Base-by-base conservation (phyloP, 2,888 invertebrate genomes). In the Glyphotaelius pellucidus region DNA sequence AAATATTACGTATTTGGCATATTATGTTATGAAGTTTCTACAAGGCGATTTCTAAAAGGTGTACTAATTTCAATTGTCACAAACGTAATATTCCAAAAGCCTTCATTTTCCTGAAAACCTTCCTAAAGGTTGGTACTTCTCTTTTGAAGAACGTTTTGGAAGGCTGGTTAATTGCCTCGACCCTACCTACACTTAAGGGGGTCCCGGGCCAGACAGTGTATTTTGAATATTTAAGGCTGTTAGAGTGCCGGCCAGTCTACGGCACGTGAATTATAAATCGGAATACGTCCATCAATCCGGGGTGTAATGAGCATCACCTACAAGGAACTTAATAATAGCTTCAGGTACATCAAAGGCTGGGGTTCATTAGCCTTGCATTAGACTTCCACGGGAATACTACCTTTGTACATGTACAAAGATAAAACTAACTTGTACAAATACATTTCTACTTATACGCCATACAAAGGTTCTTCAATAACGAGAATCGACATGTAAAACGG, bases 191-290 rank as follows among this genome's bases (percentile, higher is more conserved):
- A 67, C 52, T 67, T 67, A 67, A 67, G 52, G 52, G 52, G 25
- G 83, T 32, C 35, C 83, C 83, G 15, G 7, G 35, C 31, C 31
- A 35, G 83, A 83, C 32, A 83, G 83, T 32, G 83, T 31, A 83
- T 83, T 83, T 83, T 83, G 83, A 83, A 83, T 83, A 83, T 83
- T 83, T 67, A 83, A 83, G 31, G 83, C 19, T 32, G 35, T 35
- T 19, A 19, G 32, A 83, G 83, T 35, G 83, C 83, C 35, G 31
- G 81, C 81, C 19, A 35, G 83, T 83, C 83, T 83, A 83, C 31
- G 83, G 35, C 32, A 35, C 19, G 83, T 83, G 83, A 83, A 83
- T 83, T 83, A 83, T 83, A 83, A 32, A 83, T 83, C 25, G 32
- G 31, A 83, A 83, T 35, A 35, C 25, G 83, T 83, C 83, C 35